Percentiles rank a stretch among this genome's conserved stretches.
phyloP scores from a whole-genome alignment of 2,888 invertebrate genomes.

The Yponomeuta sedellus region DNA sequence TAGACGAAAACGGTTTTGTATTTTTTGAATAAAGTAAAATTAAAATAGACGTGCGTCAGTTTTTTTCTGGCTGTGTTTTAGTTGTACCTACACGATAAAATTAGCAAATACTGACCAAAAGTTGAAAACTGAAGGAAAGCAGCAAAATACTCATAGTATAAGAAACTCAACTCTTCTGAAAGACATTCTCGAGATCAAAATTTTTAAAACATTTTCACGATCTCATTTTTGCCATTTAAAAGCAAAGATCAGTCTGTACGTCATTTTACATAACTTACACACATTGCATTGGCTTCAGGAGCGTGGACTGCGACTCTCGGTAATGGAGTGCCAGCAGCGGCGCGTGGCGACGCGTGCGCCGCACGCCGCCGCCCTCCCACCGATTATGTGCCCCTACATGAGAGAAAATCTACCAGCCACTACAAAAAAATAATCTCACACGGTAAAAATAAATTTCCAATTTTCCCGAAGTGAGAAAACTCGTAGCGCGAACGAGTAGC shows the following conservation, averaged over 20 bases:
- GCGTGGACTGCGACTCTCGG: slow-evolving; percentile 3
- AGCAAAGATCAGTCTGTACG: not conserved
- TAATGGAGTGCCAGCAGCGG: slow-evolving; percentile 55
- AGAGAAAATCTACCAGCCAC: slow-evolving; percentile 11
- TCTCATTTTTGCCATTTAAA: not conserved
- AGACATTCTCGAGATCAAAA: no score
- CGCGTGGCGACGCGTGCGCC: slow-evolving; percentile 33
- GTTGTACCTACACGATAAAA: no score
- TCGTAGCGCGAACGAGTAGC: slow-evolving; percentile 26
- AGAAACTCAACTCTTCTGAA: no score
- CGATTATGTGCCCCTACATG: slow-evolving; percentile 52
- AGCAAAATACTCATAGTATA: no score
- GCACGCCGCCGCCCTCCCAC: slow-evolving; percentile 55
- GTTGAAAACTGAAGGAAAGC: no score
- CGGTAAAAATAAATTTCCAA: slow-evolving; percentile 7
- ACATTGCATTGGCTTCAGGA: not conserved
- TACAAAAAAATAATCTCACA: not conserved
- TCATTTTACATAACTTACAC: not conserved
- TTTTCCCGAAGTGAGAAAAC: slow-evolving; percentile 8
- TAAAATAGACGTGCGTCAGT: no score
- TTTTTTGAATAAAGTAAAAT: no score
- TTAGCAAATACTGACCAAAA: no score
- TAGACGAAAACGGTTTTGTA: not conserved
- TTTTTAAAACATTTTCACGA: no score
- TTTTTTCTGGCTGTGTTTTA: no score